A percentile compares a stretch with the other conserved stretches of the same genome.
These are phyloP conservation scores for Tribolium madens DNA, from an alignment of 1,140 invertebrate species.

Conservation along the genomic window DNA sequence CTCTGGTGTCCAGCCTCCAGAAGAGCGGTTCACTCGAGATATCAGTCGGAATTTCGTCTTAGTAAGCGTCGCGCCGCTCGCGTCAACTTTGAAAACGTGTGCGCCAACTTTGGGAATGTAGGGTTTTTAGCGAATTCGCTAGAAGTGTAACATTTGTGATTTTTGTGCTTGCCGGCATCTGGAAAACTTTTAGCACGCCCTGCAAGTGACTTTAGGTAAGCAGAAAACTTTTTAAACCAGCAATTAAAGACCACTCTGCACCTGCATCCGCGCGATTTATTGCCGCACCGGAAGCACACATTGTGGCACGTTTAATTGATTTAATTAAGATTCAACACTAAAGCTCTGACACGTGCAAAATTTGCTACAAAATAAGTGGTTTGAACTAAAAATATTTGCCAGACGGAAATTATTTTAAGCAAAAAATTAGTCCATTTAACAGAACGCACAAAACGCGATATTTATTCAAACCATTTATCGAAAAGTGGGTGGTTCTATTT, in stretches of 20 bases:
- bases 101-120: constrained; percentile 25
- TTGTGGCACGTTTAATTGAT: constrained; percentile 44
- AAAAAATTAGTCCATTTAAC: neutral
- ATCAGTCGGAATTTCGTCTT: constrained; percentile 46
- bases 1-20: constrained; percentile 37
- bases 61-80: constrained; percentile 29
- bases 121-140: neutral
- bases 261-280: constrained; percentile 22
- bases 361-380: neutral
- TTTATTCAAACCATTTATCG: constrained; percentile 2
- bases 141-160: neutral
- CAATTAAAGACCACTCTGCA: constrained; percentile 17
- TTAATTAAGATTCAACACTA: constrained; percentile 35
- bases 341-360: constrained; percentile 36
- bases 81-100: constrained; percentile 19
- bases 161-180: neutral
- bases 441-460: constrained; percentile 7
- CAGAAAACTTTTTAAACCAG: neutral
- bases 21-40: constrained; percentile 48
- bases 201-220: constrained; percentile 36
- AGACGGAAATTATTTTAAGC: neutral
- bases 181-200: neutral
- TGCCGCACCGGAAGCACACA: constrained; percentile 22
- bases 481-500: neutral
- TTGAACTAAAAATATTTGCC: neutral